Conservation (phyloP, 2,888 invertebrate species). For the Polydesmus complanatus region DNA sequence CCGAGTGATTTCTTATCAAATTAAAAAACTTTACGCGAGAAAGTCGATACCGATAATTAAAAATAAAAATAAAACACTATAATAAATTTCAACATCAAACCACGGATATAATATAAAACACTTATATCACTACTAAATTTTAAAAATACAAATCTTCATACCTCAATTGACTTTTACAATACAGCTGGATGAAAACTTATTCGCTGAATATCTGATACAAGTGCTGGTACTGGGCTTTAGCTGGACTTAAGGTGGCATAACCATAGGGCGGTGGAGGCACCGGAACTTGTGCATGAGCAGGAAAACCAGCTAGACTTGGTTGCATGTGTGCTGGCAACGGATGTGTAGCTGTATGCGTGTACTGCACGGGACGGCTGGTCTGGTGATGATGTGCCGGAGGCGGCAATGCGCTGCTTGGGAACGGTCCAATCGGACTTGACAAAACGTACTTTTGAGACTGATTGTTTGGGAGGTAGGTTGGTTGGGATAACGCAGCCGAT, state of each 20-base stretch:
- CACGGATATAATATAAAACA: too few species aligned
- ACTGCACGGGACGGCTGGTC: constrained; percentile 47
- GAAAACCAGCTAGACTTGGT: constrained; percentile 24
- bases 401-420: constrained; percentile 46
- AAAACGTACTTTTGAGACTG: constrained; percentile 28
- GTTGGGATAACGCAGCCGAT: constrained; percentile 39
- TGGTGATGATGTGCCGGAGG: constrained; percentile 76
- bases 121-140: too few species aligned
- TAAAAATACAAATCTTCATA: too few species aligned
- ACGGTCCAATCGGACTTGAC: constrained; percentile 36
- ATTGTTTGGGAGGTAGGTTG: constrained; percentile 22
- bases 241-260: constrained; percentile 54
- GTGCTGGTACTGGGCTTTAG: constrained; percentile 50
- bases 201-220: constrained; percentile 57
- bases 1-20: too few species aligned
- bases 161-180: background rate
- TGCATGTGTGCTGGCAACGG: constrained; percentile 70
- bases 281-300: constrained; percentile 36
- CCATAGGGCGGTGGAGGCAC: constrained; percentile 41
- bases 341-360: constrained; percentile 47
- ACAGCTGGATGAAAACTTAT: constrained; percentile 26
- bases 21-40: too few species aligned
- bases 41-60: too few species aligned
- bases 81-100: too few species aligned
- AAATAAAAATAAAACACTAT: too few species aligned